These are phyloP conservation scores for Rutpela maculata DNA, from an alignment of 2,888 invertebrate species.

Conservation along the genomic window DNA sequence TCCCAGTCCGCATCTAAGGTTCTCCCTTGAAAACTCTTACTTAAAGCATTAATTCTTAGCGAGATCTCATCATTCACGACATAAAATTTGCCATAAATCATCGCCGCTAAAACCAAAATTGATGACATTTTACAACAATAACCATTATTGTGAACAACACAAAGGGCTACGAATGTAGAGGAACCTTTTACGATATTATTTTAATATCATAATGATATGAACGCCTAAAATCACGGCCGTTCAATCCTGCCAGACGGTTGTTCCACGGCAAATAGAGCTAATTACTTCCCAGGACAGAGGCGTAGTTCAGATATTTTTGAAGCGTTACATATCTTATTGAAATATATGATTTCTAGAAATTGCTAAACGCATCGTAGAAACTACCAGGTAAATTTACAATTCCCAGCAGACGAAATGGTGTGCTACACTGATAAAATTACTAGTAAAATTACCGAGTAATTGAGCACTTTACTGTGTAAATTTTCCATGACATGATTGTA, in stretches of 20 bases:
- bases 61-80: slow-evolving; percentile 34
- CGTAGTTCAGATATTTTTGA: background rate
- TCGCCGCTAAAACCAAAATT: slow-evolving; percentile 27
- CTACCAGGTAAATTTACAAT: too few relatives aligned
- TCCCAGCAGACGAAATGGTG: too few relatives aligned
- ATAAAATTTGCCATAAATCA: slow-evolving; percentile 31
- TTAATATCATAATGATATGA: slow-evolving; percentile 13
- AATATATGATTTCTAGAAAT: too few relatives aligned
- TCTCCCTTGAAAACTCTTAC: slow-evolving; percentile 35
- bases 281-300: background rate
- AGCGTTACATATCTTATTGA: background rate
- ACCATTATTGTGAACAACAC: slow-evolving; percentile 18
- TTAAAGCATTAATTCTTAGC: slow-evolving; percentile 36
- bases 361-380: too few relatives aligned
- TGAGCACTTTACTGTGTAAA: too few relatives aligned
- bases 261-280: background rate
- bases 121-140: slow-evolving; percentile 36
- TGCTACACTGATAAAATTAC: too few relatives aligned
- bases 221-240: background rate
- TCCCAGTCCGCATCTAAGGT: slow-evolving; percentile 1
- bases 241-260: background rate
- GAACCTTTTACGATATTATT: slow-evolving; percentile 8
- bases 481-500: too few relatives aligned
- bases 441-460: too few relatives aligned
- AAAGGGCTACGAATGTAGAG: background rate